Evolutionary conservation across 2,888 invertebrate genomes (phyloP).

Genomic region (Prenolepis imparis): DNA sequence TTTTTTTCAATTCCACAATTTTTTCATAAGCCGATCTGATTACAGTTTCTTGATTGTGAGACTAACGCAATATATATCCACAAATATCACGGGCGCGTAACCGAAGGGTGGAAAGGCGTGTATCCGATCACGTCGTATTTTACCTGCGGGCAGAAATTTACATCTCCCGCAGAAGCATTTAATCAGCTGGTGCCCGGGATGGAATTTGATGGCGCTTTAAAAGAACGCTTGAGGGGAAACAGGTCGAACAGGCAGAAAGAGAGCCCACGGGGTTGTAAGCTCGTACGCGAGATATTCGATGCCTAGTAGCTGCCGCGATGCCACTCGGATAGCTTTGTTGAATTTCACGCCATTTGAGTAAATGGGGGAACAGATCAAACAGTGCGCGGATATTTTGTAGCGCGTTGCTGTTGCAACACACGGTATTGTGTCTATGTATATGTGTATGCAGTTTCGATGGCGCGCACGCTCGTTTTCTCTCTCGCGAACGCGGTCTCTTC

Average conservation of each 20-base stretch:
- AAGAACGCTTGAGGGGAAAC: slow-evolving; percentile 57
- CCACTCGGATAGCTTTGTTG: slow-evolving; percentile 82
- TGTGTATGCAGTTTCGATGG: slow-evolving; percentile 24
- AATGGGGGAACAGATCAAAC: slow-evolving; percentile 82
- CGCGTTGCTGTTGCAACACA: slow-evolving; percentile 56
- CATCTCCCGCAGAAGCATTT: slow-evolving; percentile 76
- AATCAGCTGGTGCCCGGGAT: slow-evolving; percentile 75
- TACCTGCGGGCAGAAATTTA: slow-evolving; percentile 70
- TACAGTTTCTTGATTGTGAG: slow-evolving; percentile 9
- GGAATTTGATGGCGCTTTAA: slow-evolving; percentile 74
- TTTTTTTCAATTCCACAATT: not conserved
- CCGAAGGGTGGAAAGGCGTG: not conserved
- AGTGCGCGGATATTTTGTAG: slow-evolving; percentile 79
- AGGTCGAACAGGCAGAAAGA: slow-evolving; percentile 34
- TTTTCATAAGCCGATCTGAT: not conserved
- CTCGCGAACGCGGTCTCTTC: not conserved
- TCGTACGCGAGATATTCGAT: slow-evolving; percentile 60
- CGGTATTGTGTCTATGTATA: slow-evolving; percentile 42
- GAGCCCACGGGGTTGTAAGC: slow-evolving; percentile 35
- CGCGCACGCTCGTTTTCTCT: slow-evolving; percentile 16
- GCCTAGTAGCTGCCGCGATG: slow-evolving; percentile 58
- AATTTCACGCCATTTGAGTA: slow-evolving; percentile 84
- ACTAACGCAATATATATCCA: not conserved
- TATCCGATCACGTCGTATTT: slow-evolving; percentile 62
- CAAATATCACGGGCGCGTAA: slow-evolving; percentile 14